Base-by-base conservation (phyloP, 2,113 vertebrate genomes). In the Elachura formosa region DNA sequence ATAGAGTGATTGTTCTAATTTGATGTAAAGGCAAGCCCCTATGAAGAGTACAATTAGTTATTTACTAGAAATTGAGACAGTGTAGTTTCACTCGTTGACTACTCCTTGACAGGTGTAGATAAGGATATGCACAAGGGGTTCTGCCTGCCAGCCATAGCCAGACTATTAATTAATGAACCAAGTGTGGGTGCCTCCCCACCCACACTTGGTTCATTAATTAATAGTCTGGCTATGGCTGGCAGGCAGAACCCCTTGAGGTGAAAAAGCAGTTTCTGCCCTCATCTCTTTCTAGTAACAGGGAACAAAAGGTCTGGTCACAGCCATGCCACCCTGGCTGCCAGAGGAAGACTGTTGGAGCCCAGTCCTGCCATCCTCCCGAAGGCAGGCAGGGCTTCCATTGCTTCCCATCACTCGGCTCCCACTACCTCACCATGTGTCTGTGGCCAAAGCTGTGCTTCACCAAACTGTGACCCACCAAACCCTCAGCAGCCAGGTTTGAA, bases 1-100 rank as follows among this genome's bases (percentile, higher is more conserved):
- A 69, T 1, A 67, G 25, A 84, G 12, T 49, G 34, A 67, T 61
- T 4, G 0, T 64, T 82, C 72, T 67, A 83, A 71, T 71, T 81
- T 86, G 17, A 77, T 69, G 59, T 36, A 73, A 85, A 85, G 40
- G 25, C 17, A 24, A 89, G 10, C 55, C 59, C 45, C 63, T 82
- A 36, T 71, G 59, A 80, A 83, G 67, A 21, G 48, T 77, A 88
- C 68, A 88, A 84, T 80, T 25, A 93, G 63, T 77, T 84, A 59
- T 87, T 96, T 88, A 81, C 94, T 95, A 96, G 95, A 95, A 96
- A 73, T 85, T 78, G 86, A 77, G 85, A 77, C 68, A 66, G 8
- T 2, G 43, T 55, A 12, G 43, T 94, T 93, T 95, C 79, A 88
- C 41, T 38, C 88, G 43, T 48, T 94, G 59, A 66, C 67, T 95